Conservation (phyloP, 2,888 invertebrate species). For the Eurois occulta region DNA sequence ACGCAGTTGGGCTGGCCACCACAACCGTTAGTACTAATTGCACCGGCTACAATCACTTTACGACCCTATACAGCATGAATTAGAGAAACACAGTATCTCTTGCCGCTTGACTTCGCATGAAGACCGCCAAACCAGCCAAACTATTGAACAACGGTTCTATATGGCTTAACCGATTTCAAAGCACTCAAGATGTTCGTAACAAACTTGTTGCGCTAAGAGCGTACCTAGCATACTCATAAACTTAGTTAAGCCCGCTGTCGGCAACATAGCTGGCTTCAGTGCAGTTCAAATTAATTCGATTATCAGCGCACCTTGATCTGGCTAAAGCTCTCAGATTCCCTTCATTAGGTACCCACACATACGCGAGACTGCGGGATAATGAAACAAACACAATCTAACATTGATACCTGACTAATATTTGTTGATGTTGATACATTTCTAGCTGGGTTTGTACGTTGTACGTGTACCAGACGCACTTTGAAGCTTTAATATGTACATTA, state of each 20-base stretch:
- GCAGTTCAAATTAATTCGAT: slow-evolving; percentile 89
- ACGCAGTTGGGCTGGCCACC: slow-evolving; percentile 78
- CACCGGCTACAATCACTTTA: slow-evolving; percentile 79
- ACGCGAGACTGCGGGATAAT: slow-evolving; percentile 73
- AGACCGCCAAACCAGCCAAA: slow-evolving; percentile 75
- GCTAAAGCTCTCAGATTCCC: slow-evolving; percentile 84
- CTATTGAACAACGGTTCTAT: slow-evolving; percentile 77
- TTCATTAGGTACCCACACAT: slow-evolving; percentile 78
- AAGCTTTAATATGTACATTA: slow-evolving; percentile 68
- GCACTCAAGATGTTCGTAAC: slow-evolving; percentile 87
- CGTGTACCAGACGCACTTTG: slow-evolving; percentile 51
- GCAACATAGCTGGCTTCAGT: slow-evolving; percentile 84
- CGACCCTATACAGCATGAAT: slow-evolving; percentile 74
- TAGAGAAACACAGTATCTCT: slow-evolving; percentile 55
- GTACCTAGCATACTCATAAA: slow-evolving; percentile 88
- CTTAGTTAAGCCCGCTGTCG: slow-evolving; percentile 88
- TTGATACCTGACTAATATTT: slow-evolving; percentile 63
- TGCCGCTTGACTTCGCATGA: slow-evolving; percentile 57
- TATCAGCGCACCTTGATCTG: slow-evolving; percentile 88
- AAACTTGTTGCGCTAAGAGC: slow-evolving; percentile 89
- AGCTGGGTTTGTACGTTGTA: slow-evolving; percentile 30
- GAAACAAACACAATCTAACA: slow-evolving; percentile 74
- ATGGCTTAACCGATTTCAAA: slow-evolving; percentile 85
- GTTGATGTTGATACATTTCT: slow-evolving; percentile 51
- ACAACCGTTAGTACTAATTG: slow-evolving; percentile 83